Conservation (phyloP, 2,797 vertebrate species). For the Eulemur mongoz region DNA sequence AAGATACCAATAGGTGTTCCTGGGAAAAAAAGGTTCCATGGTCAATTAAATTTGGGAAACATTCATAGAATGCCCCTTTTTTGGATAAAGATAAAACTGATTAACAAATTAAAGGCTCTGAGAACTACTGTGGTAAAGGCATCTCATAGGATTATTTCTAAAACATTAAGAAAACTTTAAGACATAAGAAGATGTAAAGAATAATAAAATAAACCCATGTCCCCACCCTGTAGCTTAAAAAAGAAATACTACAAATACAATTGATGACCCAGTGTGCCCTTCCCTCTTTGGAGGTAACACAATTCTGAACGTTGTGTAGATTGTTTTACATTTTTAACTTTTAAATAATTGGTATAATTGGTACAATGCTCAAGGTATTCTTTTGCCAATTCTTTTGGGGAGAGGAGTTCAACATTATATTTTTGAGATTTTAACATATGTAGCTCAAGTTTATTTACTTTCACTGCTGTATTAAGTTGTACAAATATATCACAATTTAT, state of each 20-base stretch:
- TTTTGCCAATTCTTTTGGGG: not conserved
- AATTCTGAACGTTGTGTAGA: not conserved
- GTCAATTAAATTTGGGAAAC: slow-evolving; percentile 60
- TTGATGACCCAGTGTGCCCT: not conserved
- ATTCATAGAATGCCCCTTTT: not conserved
- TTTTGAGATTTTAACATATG: not conserved
- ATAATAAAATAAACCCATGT: not conserved
- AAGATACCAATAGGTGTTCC: slow-evolving; percentile 46
- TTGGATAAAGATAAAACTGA: not conserved
- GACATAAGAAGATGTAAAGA: not conserved
- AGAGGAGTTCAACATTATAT: not conserved
- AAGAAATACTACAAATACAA: not conserved
- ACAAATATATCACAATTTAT: not conserved
- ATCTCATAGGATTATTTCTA: not conserved
- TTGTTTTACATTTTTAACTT: not conserved
- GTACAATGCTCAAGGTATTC: not conserved
- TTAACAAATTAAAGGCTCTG: slow-evolving; percentile 51
- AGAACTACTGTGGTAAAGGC: not conserved
- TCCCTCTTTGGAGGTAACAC: not conserved
- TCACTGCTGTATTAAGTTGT: not conserved
- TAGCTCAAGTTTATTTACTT: not conserved
- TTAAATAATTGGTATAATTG: not conserved
- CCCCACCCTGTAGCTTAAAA: not conserved
- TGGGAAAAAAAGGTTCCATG: slow-evolving; percentile 2
- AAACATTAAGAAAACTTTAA: slow-evolving; percentile 20